These are phyloP conservation scores for Drosophila pseudoananassae DNA, from an alignment of 1,140 invertebrate genomes.

Conservation along the genomic window DNA sequence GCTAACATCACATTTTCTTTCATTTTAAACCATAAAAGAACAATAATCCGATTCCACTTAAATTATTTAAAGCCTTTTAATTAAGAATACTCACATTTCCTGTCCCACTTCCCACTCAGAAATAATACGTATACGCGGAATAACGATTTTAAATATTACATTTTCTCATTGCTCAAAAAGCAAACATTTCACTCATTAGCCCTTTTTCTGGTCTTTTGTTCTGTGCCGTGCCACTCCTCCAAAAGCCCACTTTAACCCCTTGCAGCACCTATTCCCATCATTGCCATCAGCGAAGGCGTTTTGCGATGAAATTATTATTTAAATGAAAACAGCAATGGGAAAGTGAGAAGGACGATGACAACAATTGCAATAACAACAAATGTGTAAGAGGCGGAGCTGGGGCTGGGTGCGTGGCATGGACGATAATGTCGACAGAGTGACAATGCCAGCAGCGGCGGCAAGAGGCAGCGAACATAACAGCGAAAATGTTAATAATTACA, in stretches of 20 bases:
- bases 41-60: neutral
- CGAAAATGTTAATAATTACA: slow-evolving; percentile 81
- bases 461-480: slow-evolving; percentile 45
- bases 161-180: slow-evolving; percentile 27
- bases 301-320: slow-evolving; percentile 81
- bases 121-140: slow-evolving; percentile 22
- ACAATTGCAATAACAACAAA: slow-evolving; percentile 62
- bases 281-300: slow-evolving; percentile 55
- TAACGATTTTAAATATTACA: slow-evolving; percentile 30
- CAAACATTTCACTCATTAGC: slow-evolving; percentile 48
- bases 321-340: slow-evolving; percentile 76
- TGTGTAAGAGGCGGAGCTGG: slow-evolving; percentile 5
- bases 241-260: slow-evolving; percentile 12
- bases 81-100: neutral
- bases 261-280: slow-evolving; percentile 1
- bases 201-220: slow-evolving; percentile 37
- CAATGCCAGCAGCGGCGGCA: slow-evolving; percentile 38
- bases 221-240: neutral
- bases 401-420: slow-evolving; percentile 16
- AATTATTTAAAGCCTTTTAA: neutral
- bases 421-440: slow-evolving; percentile 39
- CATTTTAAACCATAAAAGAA: neutral
- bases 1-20: neutral
- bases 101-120: neutral
- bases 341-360: slow-evolving; percentile 44